These are phyloP conservation scores for Xenopus petersii DNA, from an alignment of 2,797 vertebrate species.

Conservation along the genomic window DNA sequence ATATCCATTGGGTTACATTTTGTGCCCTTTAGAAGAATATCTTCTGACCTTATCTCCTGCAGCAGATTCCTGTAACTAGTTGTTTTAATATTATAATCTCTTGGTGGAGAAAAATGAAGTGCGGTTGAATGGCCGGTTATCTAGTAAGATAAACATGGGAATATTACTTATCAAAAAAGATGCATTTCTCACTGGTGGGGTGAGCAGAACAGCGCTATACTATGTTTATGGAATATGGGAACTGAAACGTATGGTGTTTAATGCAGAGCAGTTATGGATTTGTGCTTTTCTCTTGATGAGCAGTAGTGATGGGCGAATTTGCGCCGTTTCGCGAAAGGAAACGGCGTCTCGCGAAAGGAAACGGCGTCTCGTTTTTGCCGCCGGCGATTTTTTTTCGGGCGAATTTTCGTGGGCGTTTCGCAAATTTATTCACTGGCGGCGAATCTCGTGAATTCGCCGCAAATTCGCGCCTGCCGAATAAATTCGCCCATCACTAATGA, in stretches of 20 bases:
- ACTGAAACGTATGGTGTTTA: slow-evolving; percentile 71
- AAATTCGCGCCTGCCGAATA: too few relatives aligned
- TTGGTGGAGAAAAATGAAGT: slow-evolving; percentile 92
- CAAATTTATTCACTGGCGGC: too few relatives aligned
- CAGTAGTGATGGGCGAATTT: slow-evolving; percentile 45
- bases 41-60: slow-evolving; percentile 89
- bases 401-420: too few relatives aligned
- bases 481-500: too few relatives aligned
- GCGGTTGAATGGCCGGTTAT: slow-evolving; percentile 93
- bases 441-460: too few relatives aligned
- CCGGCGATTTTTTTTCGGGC: too few relatives aligned
- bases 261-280: slow-evolving; percentile 74
- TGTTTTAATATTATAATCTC: slow-evolving; percentile 98
- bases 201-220: slow-evolving; percentile 78
- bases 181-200: slow-evolving; percentile 76
- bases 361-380: too few relatives aligned
- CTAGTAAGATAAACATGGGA: slow-evolving; percentile 89
- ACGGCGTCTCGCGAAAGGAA: too few relatives aligned
- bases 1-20: slow-evolving; percentile 75
- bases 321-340: too few relatives aligned
- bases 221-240: slow-evolving; percentile 44
- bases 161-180: slow-evolving; percentile 87
- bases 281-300: slow-evolving; percentile 71
- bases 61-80: slow-evolving; percentile 97
- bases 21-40: slow-evolving; percentile 79